Base-by-base conservation (phyloP, 92 coral and sea anemone species). In the Palythoa caribaeorum region DNA sequence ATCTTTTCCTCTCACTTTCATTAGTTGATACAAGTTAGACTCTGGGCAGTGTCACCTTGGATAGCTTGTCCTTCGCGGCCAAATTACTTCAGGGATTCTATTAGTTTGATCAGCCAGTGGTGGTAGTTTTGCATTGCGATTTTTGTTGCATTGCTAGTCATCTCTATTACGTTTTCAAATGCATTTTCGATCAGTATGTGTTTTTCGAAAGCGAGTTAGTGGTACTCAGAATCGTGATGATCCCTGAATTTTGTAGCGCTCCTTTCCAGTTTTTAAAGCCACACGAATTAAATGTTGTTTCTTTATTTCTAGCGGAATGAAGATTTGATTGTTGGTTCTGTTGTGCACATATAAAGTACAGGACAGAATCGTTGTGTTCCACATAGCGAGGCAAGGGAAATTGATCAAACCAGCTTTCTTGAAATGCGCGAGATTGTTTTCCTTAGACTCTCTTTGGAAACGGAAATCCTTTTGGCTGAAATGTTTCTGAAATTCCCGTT, bases 191-290 rank as follows among this genome's bases (percentile, higher is more conserved):
- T 84, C 12, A 79, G 38, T 76, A 88, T 51, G 9, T 74, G 90
- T 76, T 83, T 84, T 77, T 93, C 95, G 12, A 91, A 21, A 62
- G 95, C 92, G 52, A 77, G 69, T 50, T 65, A 80, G 68, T 93
- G 96, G 70, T 93, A 92, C 13, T 92, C 90, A 5, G 91, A 76
- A 10, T 3, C 65, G 83, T 92, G 93, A 85, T 92, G 94, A 69
- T 83, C 88, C 50, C 86, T 87, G 35, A 94, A 94, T 53, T 52
- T 60, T 40, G 3, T 0, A 90, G 65, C 2, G 94, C 94, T 54
- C 90, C 93, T 79, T 92, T 94, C 97, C 94, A 92, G 68, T 90
- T 91, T 37, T 85, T 86, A 87, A 89, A 90, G 47, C 90, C 95
- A 1, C 66, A 38, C 19, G 89, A 54, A 72, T 88, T 79, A 75